These are phyloP conservation scores for Plectus sambesii DNA, from an alignment of 1,140 invertebrate genomes.

Conservation along the genomic window DNA sequence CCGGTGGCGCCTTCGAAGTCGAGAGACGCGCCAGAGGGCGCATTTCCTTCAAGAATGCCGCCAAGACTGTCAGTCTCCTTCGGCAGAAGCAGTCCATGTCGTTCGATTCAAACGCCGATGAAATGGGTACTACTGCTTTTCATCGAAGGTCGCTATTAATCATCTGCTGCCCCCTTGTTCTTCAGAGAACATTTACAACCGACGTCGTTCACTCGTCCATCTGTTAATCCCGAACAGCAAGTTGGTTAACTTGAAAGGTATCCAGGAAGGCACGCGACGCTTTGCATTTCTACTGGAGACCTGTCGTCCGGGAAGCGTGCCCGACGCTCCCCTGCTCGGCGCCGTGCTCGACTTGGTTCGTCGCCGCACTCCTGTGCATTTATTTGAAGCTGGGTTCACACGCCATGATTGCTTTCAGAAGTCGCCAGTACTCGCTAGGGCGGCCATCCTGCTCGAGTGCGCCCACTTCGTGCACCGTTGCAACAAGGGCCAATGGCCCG, in stretches of 20 bases:
- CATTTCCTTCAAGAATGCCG: slow-evolving; percentile 27
- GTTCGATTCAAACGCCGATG: slow-evolving; percentile 6
- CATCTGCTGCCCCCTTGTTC: too few relatives aligned
- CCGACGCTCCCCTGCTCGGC: slow-evolving; percentile 87
- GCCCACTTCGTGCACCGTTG: slow-evolving; percentile 90
- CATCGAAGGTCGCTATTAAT: background rate
- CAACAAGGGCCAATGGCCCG: slow-evolving; percentile 92
- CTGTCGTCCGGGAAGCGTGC: slow-evolving; percentile 81
- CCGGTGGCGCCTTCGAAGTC: slow-evolving; percentile 15
- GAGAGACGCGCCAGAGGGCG: slow-evolving; percentile 13
- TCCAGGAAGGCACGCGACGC: slow-evolving; percentile 67
- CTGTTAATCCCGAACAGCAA: slow-evolving; percentile 54
- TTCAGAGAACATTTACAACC: too few relatives aligned
- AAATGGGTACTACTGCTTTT: background rate
- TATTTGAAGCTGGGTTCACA: slow-evolving; percentile 13
- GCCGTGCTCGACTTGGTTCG: slow-evolving; percentile 82
- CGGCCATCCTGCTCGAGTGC: slow-evolving; percentile 81
- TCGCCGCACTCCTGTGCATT: background rate
- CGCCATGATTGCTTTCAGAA: slow-evolving; percentile 58
- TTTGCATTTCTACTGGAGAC: slow-evolving; percentile 83
- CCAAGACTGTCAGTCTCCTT: slow-evolving; percentile 22
- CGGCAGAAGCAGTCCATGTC: slow-evolving; percentile 29
- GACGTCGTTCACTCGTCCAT: background rate
- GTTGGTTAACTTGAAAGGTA: slow-evolving; percentile 60
- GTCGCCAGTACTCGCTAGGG: slow-evolving; percentile 78